Evolutionary conservation across 2,888 invertebrate species (phyloP).

Genomic region (Agonopterix subpropinquella): DNA sequence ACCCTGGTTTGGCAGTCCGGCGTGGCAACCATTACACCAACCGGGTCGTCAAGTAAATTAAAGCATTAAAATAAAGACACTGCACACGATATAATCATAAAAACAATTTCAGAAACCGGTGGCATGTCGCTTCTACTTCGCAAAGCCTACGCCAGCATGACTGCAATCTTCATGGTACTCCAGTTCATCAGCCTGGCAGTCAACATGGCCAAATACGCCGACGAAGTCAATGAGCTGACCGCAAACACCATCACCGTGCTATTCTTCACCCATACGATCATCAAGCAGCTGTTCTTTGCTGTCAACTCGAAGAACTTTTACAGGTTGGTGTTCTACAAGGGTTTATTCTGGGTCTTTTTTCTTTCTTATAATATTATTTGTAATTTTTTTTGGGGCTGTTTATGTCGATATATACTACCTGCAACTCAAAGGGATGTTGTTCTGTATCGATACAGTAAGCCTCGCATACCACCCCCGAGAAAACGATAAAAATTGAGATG

Average conservation of each 20-base stretch:
- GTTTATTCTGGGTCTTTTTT: neutral
- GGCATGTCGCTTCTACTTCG: constrained; percentile 73
- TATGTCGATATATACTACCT: too few species aligned
- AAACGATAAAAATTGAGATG: too few species aligned
- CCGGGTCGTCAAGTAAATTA: too few species aligned
- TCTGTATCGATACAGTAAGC: too few species aligned
- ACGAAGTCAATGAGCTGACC: constrained; percentile 83
- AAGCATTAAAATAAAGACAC: too few species aligned
- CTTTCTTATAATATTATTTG: too few species aligned
- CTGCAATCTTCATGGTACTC: constrained; percentile 76
- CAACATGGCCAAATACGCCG: constrained; percentile 82
- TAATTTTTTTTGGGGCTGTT: neutral
- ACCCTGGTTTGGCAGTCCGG: too few species aligned
- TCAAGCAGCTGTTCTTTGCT: constrained; percentile 85
- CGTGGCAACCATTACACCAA: too few species aligned
- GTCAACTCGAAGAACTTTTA: constrained; percentile 84
- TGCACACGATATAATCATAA: too few species aligned
- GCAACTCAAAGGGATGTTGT: too few species aligned
- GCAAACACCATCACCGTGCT: constrained; percentile 89
- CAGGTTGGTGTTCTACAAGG: constrained; percentile 61
- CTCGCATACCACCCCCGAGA: too few species aligned
- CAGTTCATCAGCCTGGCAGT: constrained; percentile 79
- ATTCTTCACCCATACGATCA: constrained; percentile 86
- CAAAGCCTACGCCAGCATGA: constrained; percentile 75
- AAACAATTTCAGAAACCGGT: constrained; percentile 40